Evolutionary conservation across 2,888 invertebrate genomes (phyloP).

Genomic region (Yponomeuta sedellus): DNA sequence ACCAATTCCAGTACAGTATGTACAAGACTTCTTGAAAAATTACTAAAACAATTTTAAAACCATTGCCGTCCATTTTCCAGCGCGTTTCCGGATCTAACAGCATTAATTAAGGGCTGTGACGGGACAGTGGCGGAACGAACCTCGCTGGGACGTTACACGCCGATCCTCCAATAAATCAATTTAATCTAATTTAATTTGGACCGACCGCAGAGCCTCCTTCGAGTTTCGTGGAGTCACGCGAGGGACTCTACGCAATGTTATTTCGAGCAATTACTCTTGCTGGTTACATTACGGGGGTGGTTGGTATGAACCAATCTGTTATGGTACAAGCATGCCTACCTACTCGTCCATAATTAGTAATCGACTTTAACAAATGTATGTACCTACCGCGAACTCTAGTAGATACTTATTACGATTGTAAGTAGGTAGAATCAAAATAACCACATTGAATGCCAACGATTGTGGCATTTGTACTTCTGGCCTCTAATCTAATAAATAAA

Average conservation of each 20-base stretch:
- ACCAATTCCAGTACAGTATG: too few relatives aligned
- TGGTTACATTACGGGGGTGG: neutral
- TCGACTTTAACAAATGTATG: too few relatives aligned
- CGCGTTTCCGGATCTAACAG: conserved; percentile 63
- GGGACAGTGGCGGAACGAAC: conserved; percentile 48
- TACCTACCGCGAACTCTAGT: too few relatives aligned
- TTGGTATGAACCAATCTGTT: too few relatives aligned
- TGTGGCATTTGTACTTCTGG: too few relatives aligned
- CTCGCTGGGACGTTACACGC: conserved; percentile 36
- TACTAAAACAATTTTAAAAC: neutral
- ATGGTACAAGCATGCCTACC: too few relatives aligned
- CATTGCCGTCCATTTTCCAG: conserved; percentile 45
- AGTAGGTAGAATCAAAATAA: too few relatives aligned
- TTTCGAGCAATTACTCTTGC: conserved; percentile 31
- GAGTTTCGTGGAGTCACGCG: conserved; percentile 55
- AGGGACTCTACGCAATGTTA: conserved; percentile 31
- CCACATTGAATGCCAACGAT: too few relatives aligned
- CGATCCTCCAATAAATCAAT: conserved; percentile 70
- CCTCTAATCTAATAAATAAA: too few relatives aligned
- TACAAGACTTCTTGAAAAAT: neutral
- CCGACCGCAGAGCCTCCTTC: conserved; percentile 50
- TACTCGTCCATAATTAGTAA: too few relatives aligned
- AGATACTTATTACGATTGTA: too few relatives aligned
- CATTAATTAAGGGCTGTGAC: conserved; percentile 59
- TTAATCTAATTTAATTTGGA: conserved; percentile 74